Evolutionary conservation across 2,113 vertebrate genomes (phyloP).

Genomic region (Trematocara marginatum): DNA sequence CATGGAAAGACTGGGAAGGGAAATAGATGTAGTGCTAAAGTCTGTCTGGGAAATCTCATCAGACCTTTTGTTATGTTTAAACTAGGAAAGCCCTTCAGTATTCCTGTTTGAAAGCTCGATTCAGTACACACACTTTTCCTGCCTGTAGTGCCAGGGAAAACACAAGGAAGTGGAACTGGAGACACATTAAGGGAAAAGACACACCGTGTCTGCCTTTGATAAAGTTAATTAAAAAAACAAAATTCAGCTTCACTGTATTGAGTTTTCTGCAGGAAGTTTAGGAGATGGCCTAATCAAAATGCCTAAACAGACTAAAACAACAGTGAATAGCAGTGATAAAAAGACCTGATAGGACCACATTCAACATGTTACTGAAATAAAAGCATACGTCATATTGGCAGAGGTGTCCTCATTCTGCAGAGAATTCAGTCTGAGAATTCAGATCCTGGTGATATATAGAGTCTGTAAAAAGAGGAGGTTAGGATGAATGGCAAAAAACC

Average conservation of each 20-base stretch:
- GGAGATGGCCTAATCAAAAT: background rate
- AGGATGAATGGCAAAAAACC: background rate
- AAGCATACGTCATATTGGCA: background rate
- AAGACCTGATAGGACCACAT: background rate
- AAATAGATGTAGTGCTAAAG: background rate
- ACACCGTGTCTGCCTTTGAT: rapidly evolving
- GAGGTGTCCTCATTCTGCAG: background rate
- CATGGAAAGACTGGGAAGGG: background rate
- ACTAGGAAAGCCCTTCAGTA: background rate
- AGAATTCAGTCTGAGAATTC: background rate
- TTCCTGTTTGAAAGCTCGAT: background rate
- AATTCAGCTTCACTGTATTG: background rate
- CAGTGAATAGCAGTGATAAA: background rate
- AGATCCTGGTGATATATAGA: background rate
- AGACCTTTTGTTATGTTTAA: background rate
- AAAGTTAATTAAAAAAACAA: background rate
- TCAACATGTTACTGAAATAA: background rate
- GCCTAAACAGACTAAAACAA: background rate
- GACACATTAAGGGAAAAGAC: background rate
- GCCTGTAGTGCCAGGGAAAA: background rate
- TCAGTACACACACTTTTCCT: background rate
- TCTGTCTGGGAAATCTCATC: background rate
- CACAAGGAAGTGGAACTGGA: background rate
- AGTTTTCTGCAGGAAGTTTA: background rate
- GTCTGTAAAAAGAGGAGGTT: background rate